These are phyloP conservation scores for Tokudaia tokunoshimensis DNA, from an alignment of 2,797 vertebrate genomes.

Conservation along the genomic window DNA sequence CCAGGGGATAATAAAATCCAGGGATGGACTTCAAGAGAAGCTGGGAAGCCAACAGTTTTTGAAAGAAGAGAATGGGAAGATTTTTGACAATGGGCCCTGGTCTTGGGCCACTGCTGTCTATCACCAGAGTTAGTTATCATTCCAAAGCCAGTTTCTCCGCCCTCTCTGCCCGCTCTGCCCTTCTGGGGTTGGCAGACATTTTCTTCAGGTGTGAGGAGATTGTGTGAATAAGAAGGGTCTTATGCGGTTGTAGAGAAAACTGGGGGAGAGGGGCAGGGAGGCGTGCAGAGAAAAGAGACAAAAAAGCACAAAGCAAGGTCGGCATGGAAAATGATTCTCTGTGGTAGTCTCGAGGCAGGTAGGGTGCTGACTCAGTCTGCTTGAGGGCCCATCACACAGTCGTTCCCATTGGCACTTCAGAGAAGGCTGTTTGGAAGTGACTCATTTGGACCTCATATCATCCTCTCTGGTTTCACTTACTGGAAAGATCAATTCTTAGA, in stretches of 20 bases:
- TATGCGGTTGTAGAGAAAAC: not conserved
- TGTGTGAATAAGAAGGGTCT: not conserved
- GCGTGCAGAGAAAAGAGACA: not conserved
- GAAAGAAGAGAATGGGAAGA: not conserved
- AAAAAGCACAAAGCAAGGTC: not conserved
- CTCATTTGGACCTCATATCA: constrained; percentile 35
- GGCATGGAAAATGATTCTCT: not conserved
- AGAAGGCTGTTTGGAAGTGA: constrained; percentile 40
- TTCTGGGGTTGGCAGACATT: not conserved
- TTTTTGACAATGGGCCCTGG: too few species aligned
- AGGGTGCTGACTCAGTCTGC: not conserved
- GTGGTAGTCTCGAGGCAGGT: not conserved
- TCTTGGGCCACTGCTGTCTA: not conserved
- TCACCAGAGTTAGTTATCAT: not conserved
- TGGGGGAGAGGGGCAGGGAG: not conserved
- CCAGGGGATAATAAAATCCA: not conserved
- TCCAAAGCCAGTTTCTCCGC: not conserved
- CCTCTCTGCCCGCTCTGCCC: not conserved
- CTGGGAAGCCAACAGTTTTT: not conserved
- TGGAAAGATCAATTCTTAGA: constrained; percentile 51
- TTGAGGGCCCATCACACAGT: not conserved
- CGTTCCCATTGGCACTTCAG: not conserved
- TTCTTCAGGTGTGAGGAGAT: not conserved
- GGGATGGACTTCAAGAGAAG: not conserved
- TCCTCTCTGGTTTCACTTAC: not conserved